Conservation (phyloP, 2,888 invertebrate species). For the Cheilosia pagana region DNA sequence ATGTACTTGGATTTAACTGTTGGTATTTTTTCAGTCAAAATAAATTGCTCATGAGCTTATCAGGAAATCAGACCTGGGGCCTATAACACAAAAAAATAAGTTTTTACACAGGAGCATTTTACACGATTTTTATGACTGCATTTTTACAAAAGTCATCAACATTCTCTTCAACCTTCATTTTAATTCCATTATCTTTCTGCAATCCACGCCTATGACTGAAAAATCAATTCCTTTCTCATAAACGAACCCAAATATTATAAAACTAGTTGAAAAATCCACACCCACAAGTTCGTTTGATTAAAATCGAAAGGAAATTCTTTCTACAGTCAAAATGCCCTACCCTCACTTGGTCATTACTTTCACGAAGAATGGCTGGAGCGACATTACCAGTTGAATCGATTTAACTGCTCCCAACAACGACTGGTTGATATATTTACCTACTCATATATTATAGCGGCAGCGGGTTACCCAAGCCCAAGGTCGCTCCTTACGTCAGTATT, state of each 20-base stretch:
- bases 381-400: constrained; percentile 38
- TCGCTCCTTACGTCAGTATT: constrained; percentile 49
- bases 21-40: too few species aligned
- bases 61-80: too few species aligned
- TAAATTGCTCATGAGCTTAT: too few species aligned
- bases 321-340: constrained; percentile 25
- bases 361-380: constrained; percentile 14
- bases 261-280: background rate
- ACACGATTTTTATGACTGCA: too few species aligned
- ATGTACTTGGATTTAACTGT: too few species aligned
- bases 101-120: too few species aligned
- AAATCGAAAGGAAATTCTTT: background rate
- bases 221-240: background rate
- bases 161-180: too few species aligned
- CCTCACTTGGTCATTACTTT: constrained; percentile 46
- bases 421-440: background rate
- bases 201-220: too few species aligned
- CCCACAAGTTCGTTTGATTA: background rate
- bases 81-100: too few species aligned
- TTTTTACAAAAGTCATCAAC: too few species aligned
- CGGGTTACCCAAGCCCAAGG: constrained; percentile 65
- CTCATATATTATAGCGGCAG: background rate
- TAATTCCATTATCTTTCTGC: too few species aligned
- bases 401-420: constrained; percentile 34
- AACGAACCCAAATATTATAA: background rate